Percentiles rank a stretch among this genome's conserved stretches.
Conservation (phyloP, 1,140 invertebrate species). For the Drosophila gunungcola region DNA sequence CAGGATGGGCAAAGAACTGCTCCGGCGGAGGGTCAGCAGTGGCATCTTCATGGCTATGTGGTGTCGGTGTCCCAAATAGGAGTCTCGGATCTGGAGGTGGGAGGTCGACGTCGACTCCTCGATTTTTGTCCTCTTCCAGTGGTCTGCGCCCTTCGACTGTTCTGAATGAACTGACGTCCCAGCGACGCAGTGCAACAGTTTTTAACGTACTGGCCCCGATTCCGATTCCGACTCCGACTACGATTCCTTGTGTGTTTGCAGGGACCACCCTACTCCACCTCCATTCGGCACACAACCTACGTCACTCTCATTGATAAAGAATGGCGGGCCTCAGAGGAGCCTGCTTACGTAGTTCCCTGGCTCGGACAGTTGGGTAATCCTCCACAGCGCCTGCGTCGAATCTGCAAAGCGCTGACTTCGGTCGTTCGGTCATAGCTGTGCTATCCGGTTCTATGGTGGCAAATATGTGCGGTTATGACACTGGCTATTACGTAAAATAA, state of each 20-base stretch:
- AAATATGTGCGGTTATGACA: conserved; percentile 10
- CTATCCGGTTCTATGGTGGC: neutral
- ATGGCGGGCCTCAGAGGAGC: conserved; percentile 53
- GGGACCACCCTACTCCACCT: neutral
- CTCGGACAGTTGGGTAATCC: conserved; percentile 5
- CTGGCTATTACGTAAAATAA: neutral
- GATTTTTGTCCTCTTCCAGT: conserved; percentile 10
- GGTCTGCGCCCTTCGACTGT: conserved; percentile 71
- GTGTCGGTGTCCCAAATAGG: conserved; percentile 22
- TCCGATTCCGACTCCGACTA: neutral
- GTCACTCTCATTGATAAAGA: conserved; percentile 80
- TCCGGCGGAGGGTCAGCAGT: conserved; percentile 11
- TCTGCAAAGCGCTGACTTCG: conserved; percentile 43
- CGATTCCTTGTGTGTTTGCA: conserved; percentile 56
- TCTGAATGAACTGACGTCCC: conserved; percentile 82
- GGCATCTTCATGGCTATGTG: conserved; percentile 41
- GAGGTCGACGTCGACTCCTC: conserved; percentile 37
- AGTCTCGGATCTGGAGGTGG: conserved; percentile 20
- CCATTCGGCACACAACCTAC: conserved; percentile 62
- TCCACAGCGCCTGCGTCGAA: conserved; percentile 47
- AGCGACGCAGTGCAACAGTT: conserved; percentile 77
- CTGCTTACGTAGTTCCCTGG: conserved; percentile 63
- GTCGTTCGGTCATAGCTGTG: conserved; percentile 3
- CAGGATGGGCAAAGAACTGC: conserved; percentile 31
- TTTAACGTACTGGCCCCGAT: conserved; percentile 77